Percentiles rank a stretch among this genome's conserved stretches.
phyloP scores from a whole-genome alignment of 2,113 vertebrate genomes.

The Etheostoma spectabile region DNA sequence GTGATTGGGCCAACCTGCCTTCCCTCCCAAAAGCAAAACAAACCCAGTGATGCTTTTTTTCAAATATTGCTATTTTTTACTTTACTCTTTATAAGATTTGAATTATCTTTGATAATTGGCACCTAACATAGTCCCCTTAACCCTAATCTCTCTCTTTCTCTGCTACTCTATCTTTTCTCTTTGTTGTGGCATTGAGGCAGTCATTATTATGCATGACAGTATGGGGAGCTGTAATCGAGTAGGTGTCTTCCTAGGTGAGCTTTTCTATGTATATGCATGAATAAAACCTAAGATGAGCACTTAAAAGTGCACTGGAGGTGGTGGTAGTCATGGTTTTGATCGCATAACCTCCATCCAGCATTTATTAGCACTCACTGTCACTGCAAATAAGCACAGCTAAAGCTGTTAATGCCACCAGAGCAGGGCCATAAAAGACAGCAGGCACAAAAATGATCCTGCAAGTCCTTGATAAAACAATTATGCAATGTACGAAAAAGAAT shows the following conservation, averaged over 20 bases:
- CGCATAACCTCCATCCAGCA: not conserved
- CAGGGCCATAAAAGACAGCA: constrained; percentile 44
- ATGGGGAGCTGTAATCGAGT: not conserved
- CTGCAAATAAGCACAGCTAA: constrained; percentile 56
- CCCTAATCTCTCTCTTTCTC: constrained; percentile 37
- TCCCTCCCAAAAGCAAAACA: constrained; percentile 38
- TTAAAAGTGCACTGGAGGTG: not conserved
- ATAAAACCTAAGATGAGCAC: no score
- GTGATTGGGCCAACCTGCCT: constrained; percentile 51
- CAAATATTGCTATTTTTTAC: no score
- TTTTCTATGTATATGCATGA: not conserved
- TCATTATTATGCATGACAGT: constrained; percentile 48
- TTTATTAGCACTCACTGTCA: constrained; percentile 55
- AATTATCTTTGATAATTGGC: constrained; percentile 76
- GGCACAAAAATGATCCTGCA: constrained; percentile 32
- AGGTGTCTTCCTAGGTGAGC: constrained; percentile 5
- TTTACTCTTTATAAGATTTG: constrained; percentile 69
- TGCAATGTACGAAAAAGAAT: constrained; percentile 32
- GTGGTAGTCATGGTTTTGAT: constrained; percentile 8
- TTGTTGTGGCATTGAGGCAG: constrained; percentile 38
- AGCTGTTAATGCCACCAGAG: constrained; percentile 54
- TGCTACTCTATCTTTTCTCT: constrained; percentile 32
- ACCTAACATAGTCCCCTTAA: constrained; percentile 63
- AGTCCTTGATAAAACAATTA: constrained; percentile 56
- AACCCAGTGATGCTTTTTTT: constrained; percentile 61